A percentile compares a stretch with the other conserved stretches of the same genome.
Evolutionary conservation across 2,797 vertebrate genomes (phyloP).

Genomic region (Nannoperca obscura): DNA sequence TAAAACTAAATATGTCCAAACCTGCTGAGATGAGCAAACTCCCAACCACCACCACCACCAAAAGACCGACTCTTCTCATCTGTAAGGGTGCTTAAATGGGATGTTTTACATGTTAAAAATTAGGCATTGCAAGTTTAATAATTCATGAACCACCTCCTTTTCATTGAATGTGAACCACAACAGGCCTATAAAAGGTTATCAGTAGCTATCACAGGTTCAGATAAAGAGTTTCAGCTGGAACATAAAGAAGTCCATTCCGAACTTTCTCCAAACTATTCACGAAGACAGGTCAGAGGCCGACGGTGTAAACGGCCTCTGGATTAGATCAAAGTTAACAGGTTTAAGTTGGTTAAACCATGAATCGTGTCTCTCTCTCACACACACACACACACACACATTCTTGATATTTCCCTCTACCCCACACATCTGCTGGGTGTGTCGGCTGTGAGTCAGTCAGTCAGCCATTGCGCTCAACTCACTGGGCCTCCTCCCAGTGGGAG

Average conservation of each 20-base stretch:
- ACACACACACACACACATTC: constrained; percentile 10
- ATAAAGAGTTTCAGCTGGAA: constrained; percentile 39
- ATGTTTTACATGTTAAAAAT: constrained; percentile 12
- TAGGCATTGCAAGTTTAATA: constrained; percentile 34
- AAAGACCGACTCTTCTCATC: neutral
- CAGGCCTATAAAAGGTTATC: constrained; percentile 28
- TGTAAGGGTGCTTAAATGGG: neutral
- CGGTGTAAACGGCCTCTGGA: neutral
- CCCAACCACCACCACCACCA: no score
- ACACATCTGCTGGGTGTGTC: constrained; percentile 76
- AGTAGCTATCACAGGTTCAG: constrained; percentile 25
- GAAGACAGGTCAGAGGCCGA: constrained; percentile 18
- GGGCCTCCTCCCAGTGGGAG: constrained; percentile 55
- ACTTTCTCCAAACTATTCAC: neutral
- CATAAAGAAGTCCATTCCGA: neutral
- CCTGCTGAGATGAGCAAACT: no score
- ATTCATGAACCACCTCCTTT: constrained; percentile 4
- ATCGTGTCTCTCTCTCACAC: constrained; percentile 39
- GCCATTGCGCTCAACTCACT: constrained; percentile 20
- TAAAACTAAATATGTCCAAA: neutral
- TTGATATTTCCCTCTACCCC: constrained; percentile 42
- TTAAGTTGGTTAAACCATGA: constrained; percentile 24
- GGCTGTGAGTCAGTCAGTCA: constrained; percentile 42
- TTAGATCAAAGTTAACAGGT: no score
- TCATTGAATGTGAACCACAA: constrained; percentile 9